Base-by-base conservation (phyloP, 1,140 invertebrate species). In the Melanaphis sacchari region DNA sequence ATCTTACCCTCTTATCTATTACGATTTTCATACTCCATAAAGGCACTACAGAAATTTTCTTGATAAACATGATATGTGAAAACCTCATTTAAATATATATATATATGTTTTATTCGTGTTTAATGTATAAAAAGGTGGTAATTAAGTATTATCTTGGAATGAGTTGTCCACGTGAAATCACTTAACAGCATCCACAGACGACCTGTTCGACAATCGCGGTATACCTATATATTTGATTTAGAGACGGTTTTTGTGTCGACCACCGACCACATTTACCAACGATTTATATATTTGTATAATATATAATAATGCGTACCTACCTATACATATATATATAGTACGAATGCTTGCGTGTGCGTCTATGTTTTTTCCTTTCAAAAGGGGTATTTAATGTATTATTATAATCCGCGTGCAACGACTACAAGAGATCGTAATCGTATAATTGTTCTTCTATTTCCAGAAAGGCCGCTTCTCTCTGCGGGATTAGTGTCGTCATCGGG, bases 401-500 rank as follows among this genome's bases (percentile, higher is more conserved):
- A 46, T 87, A 87, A 87, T 87, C 24, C 85, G 85, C 85, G 21
- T 46, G 31, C 40, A 87, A 46, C 31, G 84, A 87, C 84, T 87
- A 46, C 38, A 82, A 76, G 54, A 91, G 90, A 91, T 91, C 24
- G 40, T 91, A 81, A 91, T 91, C 89, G 89, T 54, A 54, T 54
- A 31, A 90, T 90, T 22, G 54, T 91, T 41, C 36, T 91, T 41
- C 40, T 36, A 91, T 91, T 81, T 91, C 40, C 59, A 91, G 59
- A 91, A 91, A 76, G 24, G 90, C 90, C 59, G 90, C 38, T 38
- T 90, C 90, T 91, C 90, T 76, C 90, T 40, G 59, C 90, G 18
- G 90, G 90, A 91, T 66, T 81, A 91, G 90, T 91, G 59, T 91
- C 90, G 90, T 91, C 90, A 91, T 76, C 90, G 90, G 90, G 90